Base-by-base conservation (phyloP, 2,797 vertebrate species). In the Mastacembelus armatus region DNA sequence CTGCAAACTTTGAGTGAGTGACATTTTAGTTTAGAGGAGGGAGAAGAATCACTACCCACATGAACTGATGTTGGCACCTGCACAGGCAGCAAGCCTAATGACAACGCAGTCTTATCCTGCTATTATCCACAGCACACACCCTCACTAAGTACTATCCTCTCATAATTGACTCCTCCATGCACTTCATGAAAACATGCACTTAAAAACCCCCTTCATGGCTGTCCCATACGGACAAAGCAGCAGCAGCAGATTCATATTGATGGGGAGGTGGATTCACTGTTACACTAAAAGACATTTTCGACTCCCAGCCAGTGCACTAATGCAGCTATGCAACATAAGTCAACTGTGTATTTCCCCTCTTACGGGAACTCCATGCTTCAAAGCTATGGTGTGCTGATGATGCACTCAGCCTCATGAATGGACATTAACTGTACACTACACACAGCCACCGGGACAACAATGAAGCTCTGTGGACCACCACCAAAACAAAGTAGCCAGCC, bases 401-500 rank as follows among this genome's bases (percentile, higher is more conserved):
- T 84, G 88, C 88, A 87, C 89, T 88, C 63, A 22, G 54, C 52
- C 36, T 67, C 40, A 52, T 86, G 89, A 85, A 87, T 85, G 78
- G 74, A 84, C 78, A 85, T 65, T 18, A 22, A 64, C 59, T 66
- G 71, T 62, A 39, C 57, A 39, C 57, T 58, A 62, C 68, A 75
- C 80, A 73, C 67, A 71, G 64, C 59, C 63, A 43, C 27, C 5
- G 19, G 54, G 60, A 52, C 52, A 78, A 92, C 89, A 92, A 88
- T 85, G 44, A 74, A 47, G 68, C 74, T 79, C 67, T 89, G 86
- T 90, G 83, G 40, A 58, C 0, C 4, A 60, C 42, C 27, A 74
- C 59, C 72, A 85, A 54, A 77, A 83, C 71, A 78, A 77, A 83
- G 71, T 45, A 42, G 63, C 14, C 42, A 44, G 68, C 16, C 56